Percentiles rank a stretch among this genome's conserved stretches.
Evolutionary conservation across 1,140 invertebrate genomes (phyloP).

Genomic region (Antheraea mylitta): DNA sequence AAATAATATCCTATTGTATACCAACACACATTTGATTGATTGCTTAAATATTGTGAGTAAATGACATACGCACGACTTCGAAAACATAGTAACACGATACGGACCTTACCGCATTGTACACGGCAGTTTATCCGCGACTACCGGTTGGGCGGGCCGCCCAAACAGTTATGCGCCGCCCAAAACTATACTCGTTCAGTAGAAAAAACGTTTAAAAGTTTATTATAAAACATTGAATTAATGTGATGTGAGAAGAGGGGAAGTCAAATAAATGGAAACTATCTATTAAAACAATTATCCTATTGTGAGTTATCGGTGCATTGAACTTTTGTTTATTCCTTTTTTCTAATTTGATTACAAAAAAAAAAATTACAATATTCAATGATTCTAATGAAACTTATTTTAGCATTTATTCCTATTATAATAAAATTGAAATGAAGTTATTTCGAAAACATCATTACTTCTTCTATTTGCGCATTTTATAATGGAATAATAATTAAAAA

Average conservation of each 20-base stretch:
- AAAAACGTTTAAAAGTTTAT: background rate
- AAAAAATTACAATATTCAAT: too few relatives aligned
- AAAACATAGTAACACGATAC: slow-evolving; percentile 16
- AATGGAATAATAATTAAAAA: too few relatives aligned
- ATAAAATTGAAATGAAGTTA: too few relatives aligned
- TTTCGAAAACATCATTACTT: background rate
- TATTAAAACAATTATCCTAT: background rate
- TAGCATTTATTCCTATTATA: too few relatives aligned
- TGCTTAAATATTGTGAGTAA: background rate
- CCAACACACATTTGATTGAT: too few relatives aligned
- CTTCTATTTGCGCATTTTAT: too few relatives aligned
- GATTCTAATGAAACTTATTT: too few relatives aligned
- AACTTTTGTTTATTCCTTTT: background rate
- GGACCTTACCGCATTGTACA: slow-evolving; percentile 14
- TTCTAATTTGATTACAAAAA: too few relatives aligned
- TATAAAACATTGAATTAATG: background rate
- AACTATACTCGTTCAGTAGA: background rate
- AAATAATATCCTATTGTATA: too few relatives aligned
- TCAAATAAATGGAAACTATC: background rate
- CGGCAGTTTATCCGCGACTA: slow-evolving; percentile 36
- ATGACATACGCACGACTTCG: slow-evolving; percentile 2
- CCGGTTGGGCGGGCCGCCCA: slow-evolving; percentile 37
- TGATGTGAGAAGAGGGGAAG: background rate
- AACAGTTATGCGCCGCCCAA: slow-evolving; percentile 15
- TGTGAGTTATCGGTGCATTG: background rate